phyloP scores from a whole-genome alignment of 92 coral and sea anemone species.

The Bergia sp. region DNA sequence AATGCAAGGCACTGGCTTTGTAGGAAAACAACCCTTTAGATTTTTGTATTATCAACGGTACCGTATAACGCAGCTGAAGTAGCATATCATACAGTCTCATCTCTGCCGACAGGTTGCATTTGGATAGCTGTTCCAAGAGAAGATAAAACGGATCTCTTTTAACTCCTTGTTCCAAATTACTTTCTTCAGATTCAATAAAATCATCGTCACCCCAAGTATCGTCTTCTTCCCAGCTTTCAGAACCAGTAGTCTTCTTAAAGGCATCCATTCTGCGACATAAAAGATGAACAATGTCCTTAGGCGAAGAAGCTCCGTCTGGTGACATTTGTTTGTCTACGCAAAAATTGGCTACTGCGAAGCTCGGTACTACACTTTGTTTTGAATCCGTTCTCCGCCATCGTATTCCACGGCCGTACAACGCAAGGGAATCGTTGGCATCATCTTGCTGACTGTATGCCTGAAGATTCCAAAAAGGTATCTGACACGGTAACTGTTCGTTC shows the following conservation, averaged over 20 bases:
- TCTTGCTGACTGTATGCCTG: neutral
- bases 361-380: neutral
- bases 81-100: slow-evolving; percentile 9
- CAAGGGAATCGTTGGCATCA: neutral
- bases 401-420: neutral
- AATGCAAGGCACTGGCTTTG: neutral
- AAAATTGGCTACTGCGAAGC: neutral
- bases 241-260: neutral
- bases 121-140: neutral
- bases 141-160: slow-evolving; percentile 1
- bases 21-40: neutral
- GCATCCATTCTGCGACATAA: slow-evolving; percentile 22
- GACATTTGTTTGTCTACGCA: neutral
- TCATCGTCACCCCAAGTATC: neutral
- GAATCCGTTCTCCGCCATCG: neutral
- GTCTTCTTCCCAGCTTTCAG: neutral
- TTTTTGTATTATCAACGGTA: neutral
- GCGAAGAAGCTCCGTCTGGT: neutral
- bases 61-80: neutral
- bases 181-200: neutral
- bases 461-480: slow-evolving; percentile 6
- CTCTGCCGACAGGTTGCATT: neutral
- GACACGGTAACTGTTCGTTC: neutral
- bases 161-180: neutral
- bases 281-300: neutral